Evolutionary conservation across 2,113 vertebrate genomes (phyloP).

Genomic region (Neogobius melanostomus): DNA sequence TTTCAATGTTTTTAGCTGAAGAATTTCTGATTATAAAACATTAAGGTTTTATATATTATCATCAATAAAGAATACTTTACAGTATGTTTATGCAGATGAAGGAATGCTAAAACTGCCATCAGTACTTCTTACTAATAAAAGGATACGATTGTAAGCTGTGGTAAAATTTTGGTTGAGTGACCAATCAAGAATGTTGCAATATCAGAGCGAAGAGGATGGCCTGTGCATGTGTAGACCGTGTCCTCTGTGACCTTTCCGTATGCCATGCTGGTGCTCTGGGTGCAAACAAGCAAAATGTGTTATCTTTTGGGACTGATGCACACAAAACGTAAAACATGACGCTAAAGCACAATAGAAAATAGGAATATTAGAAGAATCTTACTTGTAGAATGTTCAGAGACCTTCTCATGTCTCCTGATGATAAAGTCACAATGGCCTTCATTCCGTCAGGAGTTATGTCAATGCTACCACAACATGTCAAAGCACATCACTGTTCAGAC

Average conservation of each 20-base stretch:
- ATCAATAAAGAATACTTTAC: neutral
- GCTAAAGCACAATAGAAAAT: neutral
- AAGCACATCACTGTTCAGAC: neutral
- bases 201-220: slow-evolving; percentile 92
- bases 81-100: neutral
- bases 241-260: slow-evolving; percentile 91
- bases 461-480: slow-evolving; percentile 78
- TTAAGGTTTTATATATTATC: slow-evolving; percentile 28
- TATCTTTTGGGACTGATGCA: neutral
- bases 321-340: too few relatives aligned
- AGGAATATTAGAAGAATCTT: neutral
- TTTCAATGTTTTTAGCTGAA: slow-evolving; percentile 90
- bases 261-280: slow-evolving; percentile 94
- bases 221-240: slow-evolving; percentile 93
- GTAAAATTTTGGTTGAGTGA: slow-evolving; percentile 95
- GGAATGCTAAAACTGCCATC: neutral
- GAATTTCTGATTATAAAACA: slow-evolving; percentile 79
- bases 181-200: slow-evolving; percentile 98
- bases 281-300: slow-evolving; percentile 3
- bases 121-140: slow-evolving; percentile 30
- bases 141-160: slow-evolving; percentile 91
- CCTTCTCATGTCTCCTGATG: slow-evolving; percentile 93
- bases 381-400: slow-evolving; percentile 97
- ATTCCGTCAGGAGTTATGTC: slow-evolving; percentile 88
- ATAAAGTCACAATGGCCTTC: slow-evolving; percentile 92